Conservation (phyloP, 1,140 invertebrate genomes). For the Hylaeus anthracinus region DNA sequence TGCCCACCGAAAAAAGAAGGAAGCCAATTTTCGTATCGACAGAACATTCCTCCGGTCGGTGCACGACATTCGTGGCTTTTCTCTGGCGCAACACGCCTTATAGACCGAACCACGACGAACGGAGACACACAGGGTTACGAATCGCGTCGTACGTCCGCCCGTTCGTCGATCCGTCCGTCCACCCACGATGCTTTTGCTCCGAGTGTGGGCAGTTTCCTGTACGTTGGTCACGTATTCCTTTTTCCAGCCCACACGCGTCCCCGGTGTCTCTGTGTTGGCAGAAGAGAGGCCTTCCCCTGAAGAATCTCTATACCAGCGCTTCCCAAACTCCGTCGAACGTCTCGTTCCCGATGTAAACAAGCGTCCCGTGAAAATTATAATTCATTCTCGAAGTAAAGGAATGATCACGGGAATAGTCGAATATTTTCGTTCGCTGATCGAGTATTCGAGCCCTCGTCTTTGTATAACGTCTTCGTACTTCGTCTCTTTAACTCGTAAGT, state of each 20-base stretch:
- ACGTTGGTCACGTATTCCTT: conserved; percentile 71
- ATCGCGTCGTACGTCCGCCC: conserved; percentile 49
- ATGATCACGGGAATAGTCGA: too few relatives aligned
- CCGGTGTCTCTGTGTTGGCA: conserved; percentile 35
- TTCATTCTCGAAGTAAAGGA: too few relatives aligned
- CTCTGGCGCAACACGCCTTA: conserved; percentile 15
- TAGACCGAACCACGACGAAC: background rate
- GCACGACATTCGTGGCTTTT: conserved; percentile 22
- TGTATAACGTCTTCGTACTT: too few relatives aligned
- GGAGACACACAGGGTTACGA: conserved; percentile 28
- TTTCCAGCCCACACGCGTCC: conserved; percentile 63
- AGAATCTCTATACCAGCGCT: conserved; percentile 25
- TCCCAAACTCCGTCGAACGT: too few relatives aligned
- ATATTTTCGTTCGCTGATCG: too few relatives aligned
- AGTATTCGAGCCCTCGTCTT: too few relatives aligned
- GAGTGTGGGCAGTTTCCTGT: conserved; percentile 74
- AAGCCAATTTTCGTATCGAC: background rate
- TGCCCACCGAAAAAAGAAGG: background rate
- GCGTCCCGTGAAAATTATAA: too few relatives aligned
- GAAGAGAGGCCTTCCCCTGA: conserved; percentile 36
- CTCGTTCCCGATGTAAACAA: too few relatives aligned
- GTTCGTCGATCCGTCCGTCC: conserved; percentile 57
- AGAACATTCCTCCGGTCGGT: background rate
- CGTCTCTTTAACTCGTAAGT: too few relatives aligned
- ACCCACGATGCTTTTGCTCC: conserved; percentile 65